A percentile compares a stretch with the other conserved stretches of the same genome.
Conservation (phyloP, 2,113 vertebrate species). For the Pantherophis guttatus region DNA sequence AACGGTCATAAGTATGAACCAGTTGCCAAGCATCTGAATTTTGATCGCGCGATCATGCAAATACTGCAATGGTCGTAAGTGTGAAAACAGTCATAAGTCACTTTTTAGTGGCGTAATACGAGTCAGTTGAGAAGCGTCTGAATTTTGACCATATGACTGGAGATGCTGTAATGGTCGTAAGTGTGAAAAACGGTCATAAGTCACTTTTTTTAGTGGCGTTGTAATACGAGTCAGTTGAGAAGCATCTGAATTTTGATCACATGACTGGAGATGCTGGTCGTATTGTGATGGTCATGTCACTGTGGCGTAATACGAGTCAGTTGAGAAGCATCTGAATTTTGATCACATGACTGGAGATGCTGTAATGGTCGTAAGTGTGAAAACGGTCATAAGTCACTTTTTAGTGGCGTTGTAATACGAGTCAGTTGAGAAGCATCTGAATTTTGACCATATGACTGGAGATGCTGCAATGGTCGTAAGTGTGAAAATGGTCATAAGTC, state of each 20-base stretch:
- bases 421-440: no score
- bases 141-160: not conserved
- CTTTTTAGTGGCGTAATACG: not conserved
- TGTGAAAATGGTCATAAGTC: not conserved
- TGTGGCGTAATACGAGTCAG: no score
- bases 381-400: not conserved
- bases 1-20: no score
- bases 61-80: not conserved
- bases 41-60: not conserved
- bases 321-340: not conserved
- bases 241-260: not conserved
- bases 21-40: no score
- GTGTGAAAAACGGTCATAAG: not conserved
- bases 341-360: not conserved
- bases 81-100: not conserved
- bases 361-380: not conserved
- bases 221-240: no score
- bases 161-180: not conserved
- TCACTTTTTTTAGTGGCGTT: not conserved
- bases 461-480: not conserved
- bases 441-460: not conserved
- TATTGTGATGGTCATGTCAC: no score
- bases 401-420: not conserved
- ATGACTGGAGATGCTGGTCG: not conserved
- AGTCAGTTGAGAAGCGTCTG: no score